phyloP scores from a whole-genome alignment of 2,797 vertebrate species.

The Leptatherina wallacei region DNA sequence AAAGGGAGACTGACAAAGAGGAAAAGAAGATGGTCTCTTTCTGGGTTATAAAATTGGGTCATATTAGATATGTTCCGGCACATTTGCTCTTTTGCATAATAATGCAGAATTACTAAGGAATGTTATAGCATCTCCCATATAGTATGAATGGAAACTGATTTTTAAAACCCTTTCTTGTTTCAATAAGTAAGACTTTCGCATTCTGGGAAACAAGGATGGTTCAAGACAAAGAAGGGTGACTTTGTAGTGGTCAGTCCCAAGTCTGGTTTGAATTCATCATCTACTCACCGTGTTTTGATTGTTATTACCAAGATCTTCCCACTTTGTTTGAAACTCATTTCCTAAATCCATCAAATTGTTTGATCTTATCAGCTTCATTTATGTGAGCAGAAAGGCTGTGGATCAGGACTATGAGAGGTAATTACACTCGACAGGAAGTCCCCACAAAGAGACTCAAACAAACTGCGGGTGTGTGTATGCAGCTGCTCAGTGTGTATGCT shows the following conservation, averaged over 20 bases:
- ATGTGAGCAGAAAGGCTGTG: slow-evolving; percentile 47
- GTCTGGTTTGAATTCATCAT: slow-evolving; percentile 42
- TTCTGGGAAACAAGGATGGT: slow-evolving; percentile 21
- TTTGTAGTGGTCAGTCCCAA: slow-evolving; percentile 25
- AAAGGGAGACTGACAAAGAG: slow-evolving; percentile 43
- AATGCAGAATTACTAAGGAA: slow-evolving; percentile 54
- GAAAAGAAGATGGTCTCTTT: slow-evolving; percentile 50
- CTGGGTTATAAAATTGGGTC: slow-evolving; percentile 63
- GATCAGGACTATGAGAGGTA: slow-evolving; percentile 64
- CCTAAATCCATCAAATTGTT: slow-evolving; percentile 64
- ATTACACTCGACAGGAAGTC: slow-evolving; percentile 71
- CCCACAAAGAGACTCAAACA: slow-evolving; percentile 69
- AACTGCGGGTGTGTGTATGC: slow-evolving; percentile 63
- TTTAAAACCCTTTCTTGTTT: slow-evolving; percentile 25
- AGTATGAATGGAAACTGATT: slow-evolving; percentile 49
- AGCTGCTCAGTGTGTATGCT: slow-evolving; percentile 64
- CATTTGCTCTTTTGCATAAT: slow-evolving; percentile 52
- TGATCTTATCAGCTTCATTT: slow-evolving; percentile 67
- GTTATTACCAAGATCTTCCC: slow-evolving; percentile 48
- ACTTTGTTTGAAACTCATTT: slow-evolving; percentile 61
- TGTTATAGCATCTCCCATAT: slow-evolving; percentile 45
- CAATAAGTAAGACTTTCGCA: slow-evolving; percentile 49
- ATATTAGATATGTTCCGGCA: slow-evolving; percentile 54
- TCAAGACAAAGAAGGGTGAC: slow-evolving; percentile 24
- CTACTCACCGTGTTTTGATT: slow-evolving; percentile 38